Percentiles rank a stretch among this genome's conserved stretches.
Conservation (phyloP, 2,888 invertebrate species). For the Cyclophora albipunctata region DNA sequence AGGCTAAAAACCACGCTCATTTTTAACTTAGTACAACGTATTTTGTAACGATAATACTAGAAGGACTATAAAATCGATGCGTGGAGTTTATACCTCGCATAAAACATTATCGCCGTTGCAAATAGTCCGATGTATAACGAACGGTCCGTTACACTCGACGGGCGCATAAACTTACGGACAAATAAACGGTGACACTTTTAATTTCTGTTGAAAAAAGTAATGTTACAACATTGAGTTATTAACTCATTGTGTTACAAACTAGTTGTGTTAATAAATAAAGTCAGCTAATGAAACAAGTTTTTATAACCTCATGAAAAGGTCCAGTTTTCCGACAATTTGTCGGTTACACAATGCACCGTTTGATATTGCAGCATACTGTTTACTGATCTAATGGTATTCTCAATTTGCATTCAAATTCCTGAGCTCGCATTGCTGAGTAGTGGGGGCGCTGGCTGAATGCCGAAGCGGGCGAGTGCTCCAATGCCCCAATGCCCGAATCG, state of each 20-base stretch:
- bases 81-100: conserved; percentile 37
- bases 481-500: conserved; percentile 59
- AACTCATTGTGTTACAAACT: not conserved
- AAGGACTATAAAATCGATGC: conserved; percentile 19
- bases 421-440: conserved; percentile 44
- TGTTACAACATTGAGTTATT: not conserved
- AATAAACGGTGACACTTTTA: no score
- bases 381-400: conserved; percentile 69
- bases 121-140: conserved; percentile 11
- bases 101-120: conserved; percentile 33
- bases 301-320: conserved; percentile 2
- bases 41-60: conserved; percentile 22
- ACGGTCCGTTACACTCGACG: conserved; percentile 8
- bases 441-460: conserved; percentile 34
- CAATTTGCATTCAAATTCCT: conserved; percentile 69
- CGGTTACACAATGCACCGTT: conserved; percentile 46
- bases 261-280: not conserved
- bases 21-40: conserved; percentile 14
- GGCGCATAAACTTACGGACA: not conserved
- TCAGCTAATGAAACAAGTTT: conserved; percentile 2
- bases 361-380: conserved; percentile 55
- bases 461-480: conserved; percentile 34
- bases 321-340: conserved; percentile 26
- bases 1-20: conserved; percentile 14
- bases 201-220: no score